Evolutionary conservation across 2,113 vertebrate genomes (phyloP).

Genomic region (Taurulus bubalis): DNA sequence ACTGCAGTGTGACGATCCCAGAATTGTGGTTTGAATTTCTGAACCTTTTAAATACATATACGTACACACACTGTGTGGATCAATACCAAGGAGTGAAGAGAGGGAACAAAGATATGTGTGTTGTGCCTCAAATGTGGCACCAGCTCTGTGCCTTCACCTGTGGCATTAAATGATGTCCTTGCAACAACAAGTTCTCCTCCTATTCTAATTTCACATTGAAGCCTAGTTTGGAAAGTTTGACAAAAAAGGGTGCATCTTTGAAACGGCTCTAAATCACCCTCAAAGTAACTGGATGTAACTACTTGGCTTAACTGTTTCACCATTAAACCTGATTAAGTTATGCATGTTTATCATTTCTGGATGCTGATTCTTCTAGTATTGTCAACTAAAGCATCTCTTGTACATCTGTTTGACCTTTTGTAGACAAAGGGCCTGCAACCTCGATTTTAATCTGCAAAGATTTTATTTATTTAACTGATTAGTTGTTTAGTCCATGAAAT

Average conservation of each 20-base stretch:
- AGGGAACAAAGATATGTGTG: conserved; percentile 20
- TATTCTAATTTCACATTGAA: conserved; percentile 19
- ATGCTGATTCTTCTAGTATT: not conserved
- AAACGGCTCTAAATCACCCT: not conserved
- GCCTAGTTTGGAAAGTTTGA: conserved; percentile 3
- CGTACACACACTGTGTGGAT: not conserved
- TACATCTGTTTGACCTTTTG: not conserved
- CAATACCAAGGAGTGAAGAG: conserved; percentile 28
- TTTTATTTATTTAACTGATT: not conserved
- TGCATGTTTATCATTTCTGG: not conserved
- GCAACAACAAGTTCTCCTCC: not conserved
- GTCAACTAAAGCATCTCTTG: not conserved
- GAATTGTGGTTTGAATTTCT: conserved; percentile 67
- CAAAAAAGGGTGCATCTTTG: not conserved
- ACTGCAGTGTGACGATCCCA: conserved; percentile 80
- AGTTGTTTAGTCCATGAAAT: not conserved
- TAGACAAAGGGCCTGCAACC: not conserved
- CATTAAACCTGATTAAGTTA: not conserved
- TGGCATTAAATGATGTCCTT: conserved; percentile 32
- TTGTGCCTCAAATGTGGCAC: not conserved
- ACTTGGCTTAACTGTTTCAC: not conserved
- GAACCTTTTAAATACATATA: conserved; percentile 29
- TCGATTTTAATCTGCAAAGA: not conserved
- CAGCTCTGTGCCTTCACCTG: conserved; percentile 43
- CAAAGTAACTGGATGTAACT: not conserved